Base-by-base conservation (phyloP, 2,888 invertebrate genomes). In the Parascotia fuliginaria region DNA sequence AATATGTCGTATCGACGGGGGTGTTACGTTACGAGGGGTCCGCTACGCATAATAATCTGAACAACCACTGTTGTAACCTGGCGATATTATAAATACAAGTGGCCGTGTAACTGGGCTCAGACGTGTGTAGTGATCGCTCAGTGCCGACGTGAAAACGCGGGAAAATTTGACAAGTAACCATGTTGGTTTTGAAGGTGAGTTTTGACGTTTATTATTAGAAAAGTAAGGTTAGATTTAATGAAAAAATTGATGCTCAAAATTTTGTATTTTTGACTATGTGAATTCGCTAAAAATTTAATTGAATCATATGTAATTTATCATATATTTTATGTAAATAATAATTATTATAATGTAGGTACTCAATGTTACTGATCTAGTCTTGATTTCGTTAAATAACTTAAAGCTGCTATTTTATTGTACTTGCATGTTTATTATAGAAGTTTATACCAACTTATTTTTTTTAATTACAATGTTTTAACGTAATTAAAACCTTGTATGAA, bases 1-100 rank as follows among this genome's bases (percentile, higher is more conserved):
- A 64, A 70, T 66, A 46, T 69, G 67, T 62, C 68, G 41, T 50
- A 53, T 46, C 54, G 42, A 50, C 65, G 70, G 76, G 81, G 86
- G 85, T 83, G 83, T 84, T 75, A 65, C 63, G 71, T 90, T 90
- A 84, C 89, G 79, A 83, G 86, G 87, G 81, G 78, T 70, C 61
- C 76, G 83, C 73, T 66, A 75, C 75, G 90, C 87, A 91, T 89
- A 84, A 88, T 84, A 84, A 88, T 87, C 84, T 85, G 65, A 68
- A 59, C 62, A 61, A 70, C 67, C 72, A 67, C 81, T 83, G 83
- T 82, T 83, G 87, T 79, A 85, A 85, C 78, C 77, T 79, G 80
- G 78, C 85, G 82, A 91, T 88, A 79, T 91, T 91, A 91, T 91
- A 91, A 89, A 91, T 91, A 91, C 87, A 85, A 79, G 89, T 82